Conservation (phyloP, 2,888 invertebrate genomes). For the Xanthorhoe designata region DNA sequence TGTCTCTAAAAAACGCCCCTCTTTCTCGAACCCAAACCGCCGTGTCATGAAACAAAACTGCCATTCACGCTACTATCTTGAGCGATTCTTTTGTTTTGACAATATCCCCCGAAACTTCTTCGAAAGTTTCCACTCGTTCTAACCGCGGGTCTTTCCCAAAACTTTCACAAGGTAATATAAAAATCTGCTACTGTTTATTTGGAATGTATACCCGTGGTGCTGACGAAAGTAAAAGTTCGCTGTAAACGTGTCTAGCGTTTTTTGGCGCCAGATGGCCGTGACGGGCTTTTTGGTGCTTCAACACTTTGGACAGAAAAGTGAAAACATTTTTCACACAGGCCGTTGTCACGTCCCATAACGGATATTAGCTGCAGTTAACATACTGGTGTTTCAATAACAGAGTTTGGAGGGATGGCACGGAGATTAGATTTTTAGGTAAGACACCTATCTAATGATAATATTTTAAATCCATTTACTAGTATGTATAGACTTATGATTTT, state of each 20-base stretch:
- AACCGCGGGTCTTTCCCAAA: background rate
- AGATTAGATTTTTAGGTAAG: background rate
- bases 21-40: slow-evolving; percentile 11
- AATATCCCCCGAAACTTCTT: slow-evolving; percentile 43
- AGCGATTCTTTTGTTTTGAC: slow-evolving; percentile 46
- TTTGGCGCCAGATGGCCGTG: slow-evolving; percentile 60
- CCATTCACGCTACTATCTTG: slow-evolving; percentile 23
- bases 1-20: slow-evolving; percentile 2
- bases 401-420: slow-evolving; percentile 25
- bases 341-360: slow-evolving; percentile 53
- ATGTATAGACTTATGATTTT: too few species aligned
- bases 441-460: background rate
- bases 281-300: slow-evolving; percentile 26
- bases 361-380: slow-evolving; percentile 52
- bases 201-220: background rate
- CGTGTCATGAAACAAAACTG: slow-evolving; percentile 24
- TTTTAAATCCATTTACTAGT: too few species aligned
- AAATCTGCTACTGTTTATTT: background rate
- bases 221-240: slow-evolving; percentile 34
- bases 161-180: background rate
- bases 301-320: slow-evolving; percentile 50
- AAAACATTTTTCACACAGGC: slow-evolving; percentile 55
- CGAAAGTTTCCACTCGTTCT: slow-evolving; percentile 29
- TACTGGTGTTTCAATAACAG: slow-evolving; percentile 43
- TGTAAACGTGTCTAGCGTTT: slow-evolving; percentile 59